These are phyloP conservation scores for Glaucidium brasilianum DNA, from an alignment of 2,113 vertebrate species.

Conservation along the genomic window DNA sequence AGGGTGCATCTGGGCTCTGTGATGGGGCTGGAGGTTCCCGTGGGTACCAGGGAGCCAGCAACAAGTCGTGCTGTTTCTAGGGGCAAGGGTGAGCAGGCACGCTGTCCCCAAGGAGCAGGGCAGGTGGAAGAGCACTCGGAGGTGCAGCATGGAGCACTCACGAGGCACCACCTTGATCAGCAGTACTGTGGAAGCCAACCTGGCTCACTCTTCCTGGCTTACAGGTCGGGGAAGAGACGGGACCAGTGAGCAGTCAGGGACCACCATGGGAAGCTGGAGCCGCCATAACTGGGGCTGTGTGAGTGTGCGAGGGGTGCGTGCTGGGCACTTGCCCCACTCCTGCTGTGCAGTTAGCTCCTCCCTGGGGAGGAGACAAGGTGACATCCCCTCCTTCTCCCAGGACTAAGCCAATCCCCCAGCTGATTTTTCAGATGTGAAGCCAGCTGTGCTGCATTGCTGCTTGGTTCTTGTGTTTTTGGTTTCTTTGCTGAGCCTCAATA, in stretches of 20 bases:
- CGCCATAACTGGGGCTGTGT: neutral
- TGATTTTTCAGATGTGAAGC: neutral
- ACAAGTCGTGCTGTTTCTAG: neutral
- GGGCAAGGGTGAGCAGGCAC: fast-evolving
- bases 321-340: neutral
- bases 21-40: neutral
- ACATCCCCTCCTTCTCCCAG: neutral
- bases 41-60: neutral
- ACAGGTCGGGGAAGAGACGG: neutral
- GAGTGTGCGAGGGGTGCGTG: neutral
- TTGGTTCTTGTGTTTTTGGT: neutral
- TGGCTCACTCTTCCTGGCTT: neutral
- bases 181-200: neutral
- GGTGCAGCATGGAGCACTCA: neutral
- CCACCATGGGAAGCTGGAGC: fast-evolving
- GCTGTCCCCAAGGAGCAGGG: neutral
- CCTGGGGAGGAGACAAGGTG: neutral
- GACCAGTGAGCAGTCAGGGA: neutral
- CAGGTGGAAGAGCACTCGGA: neutral
- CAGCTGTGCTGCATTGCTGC: neutral
- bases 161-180: fast-evolving
- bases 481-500: constrained; percentile 10
- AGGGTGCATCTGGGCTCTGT: neutral
- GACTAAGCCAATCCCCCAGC: neutral
- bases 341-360: neutral